phyloP scores from a whole-genome alignment of 2,888 invertebrate species.

The Scelioninae gen. 2 region DNA sequence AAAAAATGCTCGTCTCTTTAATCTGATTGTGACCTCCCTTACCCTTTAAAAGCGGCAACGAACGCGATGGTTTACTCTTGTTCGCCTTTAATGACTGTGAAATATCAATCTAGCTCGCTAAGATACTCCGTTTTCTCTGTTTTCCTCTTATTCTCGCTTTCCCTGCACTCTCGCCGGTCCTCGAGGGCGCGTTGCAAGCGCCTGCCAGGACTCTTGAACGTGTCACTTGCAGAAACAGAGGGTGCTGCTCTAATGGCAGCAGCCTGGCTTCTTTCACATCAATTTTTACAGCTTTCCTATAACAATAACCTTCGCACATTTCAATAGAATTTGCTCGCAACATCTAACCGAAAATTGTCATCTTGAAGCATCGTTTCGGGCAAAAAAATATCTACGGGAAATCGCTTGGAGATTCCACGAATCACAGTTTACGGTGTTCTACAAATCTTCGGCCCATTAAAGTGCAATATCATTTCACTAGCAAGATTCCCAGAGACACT shows the following conservation, averaged over 20 bases:
- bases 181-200: conserved; percentile 45
- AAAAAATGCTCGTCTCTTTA: conserved; percentile 41
- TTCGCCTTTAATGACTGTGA: conserved; percentile 60
- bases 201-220: conserved; percentile 56
- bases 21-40: conserved; percentile 34
- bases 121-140: conserved; percentile 57
- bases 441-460: conserved; percentile 40
- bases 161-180: conserved; percentile 40
- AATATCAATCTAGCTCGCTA: conserved; percentile 59
- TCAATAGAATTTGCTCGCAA: conserved; percentile 49
- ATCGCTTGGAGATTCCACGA: not conserved
- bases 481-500: conserved; percentile 24
- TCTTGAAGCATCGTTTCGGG: conserved; percentile 36
- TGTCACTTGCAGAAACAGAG: conserved; percentile 61
- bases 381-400: conserved; percentile 8
- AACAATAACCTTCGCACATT: conserved; percentile 51
- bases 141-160: conserved; percentile 57
- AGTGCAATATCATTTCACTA: conserved; percentile 28
- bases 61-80: conserved; percentile 54
- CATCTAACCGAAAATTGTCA: conserved; percentile 51
- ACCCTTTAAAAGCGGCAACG: conserved; percentile 26
- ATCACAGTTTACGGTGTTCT: conserved; percentile 21
- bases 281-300: conserved; percentile 55
- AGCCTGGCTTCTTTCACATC: conserved; percentile 50
- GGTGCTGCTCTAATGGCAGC: conserved; percentile 55